Percentiles rank a stretch among this genome's conserved stretches.
phyloP scores from a whole-genome alignment of 2,888 invertebrate genomes.

The Tanypteryx hageni region DNA sequence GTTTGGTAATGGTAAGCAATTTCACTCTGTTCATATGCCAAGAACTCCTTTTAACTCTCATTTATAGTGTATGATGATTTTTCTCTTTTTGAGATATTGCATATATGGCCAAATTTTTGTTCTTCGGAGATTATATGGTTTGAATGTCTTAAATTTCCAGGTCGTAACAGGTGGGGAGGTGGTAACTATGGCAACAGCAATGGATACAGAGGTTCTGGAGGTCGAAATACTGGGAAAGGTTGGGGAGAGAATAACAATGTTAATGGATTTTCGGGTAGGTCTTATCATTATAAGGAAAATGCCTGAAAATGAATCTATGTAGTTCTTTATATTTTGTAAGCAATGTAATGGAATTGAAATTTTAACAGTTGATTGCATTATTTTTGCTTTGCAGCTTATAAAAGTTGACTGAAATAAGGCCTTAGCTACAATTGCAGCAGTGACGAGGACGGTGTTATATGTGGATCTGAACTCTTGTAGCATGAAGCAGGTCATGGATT shows the following conservation, averaged over 20 bases:
- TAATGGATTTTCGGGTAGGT: neutral
- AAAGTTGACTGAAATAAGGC: slow-evolving; percentile 34
- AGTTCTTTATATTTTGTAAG: neutral
- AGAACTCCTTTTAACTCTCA: no score
- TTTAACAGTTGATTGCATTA: neutral
- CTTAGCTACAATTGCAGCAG: neutral
- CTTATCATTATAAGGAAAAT: neutral
- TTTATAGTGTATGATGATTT: neutral
- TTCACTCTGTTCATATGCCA: neutral
- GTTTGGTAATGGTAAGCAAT: slow-evolving; percentile 43
- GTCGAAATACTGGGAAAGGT: slow-evolving; percentile 27
- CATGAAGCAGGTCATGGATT: slow-evolving; percentile 25
- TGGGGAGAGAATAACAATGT: slow-evolving; percentile 35
- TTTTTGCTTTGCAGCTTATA: slow-evolving; percentile 30
- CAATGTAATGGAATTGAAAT: neutral
- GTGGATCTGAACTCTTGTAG: slow-evolving; percentile 13
- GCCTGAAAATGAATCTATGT: neutral
- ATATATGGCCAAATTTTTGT: no score
- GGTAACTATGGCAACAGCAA: slow-evolving; percentile 34
- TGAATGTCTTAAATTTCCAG: neutral
- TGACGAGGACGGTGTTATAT: neutral
- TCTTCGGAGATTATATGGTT: no score
- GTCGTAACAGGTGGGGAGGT: slow-evolving; percentile 40
- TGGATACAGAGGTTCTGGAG: slow-evolving; percentile 37
- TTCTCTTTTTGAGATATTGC: neutral